Conservation (phyloP, 2,113 vertebrate genomes). For the Gambusia affinis region DNA sequence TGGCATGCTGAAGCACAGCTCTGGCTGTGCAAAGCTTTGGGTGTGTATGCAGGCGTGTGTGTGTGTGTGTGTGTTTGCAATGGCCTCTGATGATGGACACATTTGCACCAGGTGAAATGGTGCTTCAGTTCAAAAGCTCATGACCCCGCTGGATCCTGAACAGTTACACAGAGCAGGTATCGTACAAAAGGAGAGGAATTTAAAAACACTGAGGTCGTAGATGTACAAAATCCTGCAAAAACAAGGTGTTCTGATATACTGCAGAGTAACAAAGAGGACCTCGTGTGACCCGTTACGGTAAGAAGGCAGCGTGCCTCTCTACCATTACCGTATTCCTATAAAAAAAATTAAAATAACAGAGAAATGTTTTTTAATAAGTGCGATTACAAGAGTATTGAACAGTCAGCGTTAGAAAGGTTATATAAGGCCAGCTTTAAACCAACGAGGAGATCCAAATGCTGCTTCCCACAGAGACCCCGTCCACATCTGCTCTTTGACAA, state of each 20-base stretch:
- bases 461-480: conserved; percentile 43
- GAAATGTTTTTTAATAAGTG: conserved; percentile 60
- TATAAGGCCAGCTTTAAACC: conserved; percentile 81
- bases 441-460: conserved; percentile 57
- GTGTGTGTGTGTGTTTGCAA: conserved; percentile 21
- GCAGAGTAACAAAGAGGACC: conserved; percentile 82
- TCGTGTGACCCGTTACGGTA: conserved; percentile 72
- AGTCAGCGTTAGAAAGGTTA: conserved; percentile 84
- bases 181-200: conserved; percentile 77
- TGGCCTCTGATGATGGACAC: conserved; percentile 33
- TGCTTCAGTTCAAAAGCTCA: conserved; percentile 67
- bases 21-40: conserved; percentile 33
- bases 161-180: conserved; percentile 63
- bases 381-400: conserved; percentile 84
- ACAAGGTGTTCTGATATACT: conserved; percentile 75
- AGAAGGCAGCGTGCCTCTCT: conserved; percentile 58
- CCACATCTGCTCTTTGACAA: conserved; percentile 40
- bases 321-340: conserved; percentile 68
- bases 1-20: conserved; percentile 68
- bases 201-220: conserved; percentile 71
- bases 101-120: conserved; percentile 61
- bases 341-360: conserved; percentile 53
- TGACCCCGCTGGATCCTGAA: conserved; percentile 53
- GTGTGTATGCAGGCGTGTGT: conserved; percentile 2
- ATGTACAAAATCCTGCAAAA: conserved; percentile 81